Percentiles rank a stretch among this genome's conserved stretches.
These are phyloP conservation scores for Heliconius himera DNA, from an alignment of 1,140 invertebrate species.

Conservation along the genomic window DNA sequence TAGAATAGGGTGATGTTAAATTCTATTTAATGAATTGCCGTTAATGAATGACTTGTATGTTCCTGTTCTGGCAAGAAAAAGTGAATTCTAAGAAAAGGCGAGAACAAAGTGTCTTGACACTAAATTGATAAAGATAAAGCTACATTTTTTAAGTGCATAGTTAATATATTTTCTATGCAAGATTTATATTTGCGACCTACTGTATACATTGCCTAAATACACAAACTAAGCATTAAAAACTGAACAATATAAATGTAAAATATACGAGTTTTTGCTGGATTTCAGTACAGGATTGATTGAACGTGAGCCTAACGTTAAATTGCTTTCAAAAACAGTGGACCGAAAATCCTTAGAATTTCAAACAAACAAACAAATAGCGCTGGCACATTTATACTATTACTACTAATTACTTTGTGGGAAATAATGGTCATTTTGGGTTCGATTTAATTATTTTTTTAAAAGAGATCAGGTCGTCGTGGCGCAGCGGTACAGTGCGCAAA, in stretches of 20 bases:
- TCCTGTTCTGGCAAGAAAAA: too few relatives aligned
- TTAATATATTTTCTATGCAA: too few relatives aligned
- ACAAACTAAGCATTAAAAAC: background rate
- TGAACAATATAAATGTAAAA: background rate
- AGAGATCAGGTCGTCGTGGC: too few relatives aligned
- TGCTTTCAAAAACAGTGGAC: conserved; percentile 10
- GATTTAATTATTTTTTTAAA: background rate
- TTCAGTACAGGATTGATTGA: conserved; percentile 2
- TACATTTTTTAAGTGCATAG: too few relatives aligned
- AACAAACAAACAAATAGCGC: background rate
- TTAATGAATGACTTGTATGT: too few relatives aligned
- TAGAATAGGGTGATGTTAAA: too few relatives aligned
- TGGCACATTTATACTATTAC: conserved; percentile 2
- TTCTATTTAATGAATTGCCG: too few relatives aligned
- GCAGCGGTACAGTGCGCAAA: too few relatives aligned
- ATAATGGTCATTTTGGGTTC: background rate
- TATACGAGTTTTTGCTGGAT: conserved; percentile 5
- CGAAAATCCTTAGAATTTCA: conserved; percentile 11
- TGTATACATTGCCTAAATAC: background rate
- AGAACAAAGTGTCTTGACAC: too few relatives aligned
- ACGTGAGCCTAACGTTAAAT: conserved; percentile 10
- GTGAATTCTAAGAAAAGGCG: too few relatives aligned
- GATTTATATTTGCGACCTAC: too few relatives aligned
- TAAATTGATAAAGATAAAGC: too few relatives aligned
- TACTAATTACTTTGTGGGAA: background rate